Percentiles rank a stretch among this genome's conserved stretches.
Conservation (phyloP, 1,140 invertebrate genomes). For the Tetramorium simillimum region DNA sequence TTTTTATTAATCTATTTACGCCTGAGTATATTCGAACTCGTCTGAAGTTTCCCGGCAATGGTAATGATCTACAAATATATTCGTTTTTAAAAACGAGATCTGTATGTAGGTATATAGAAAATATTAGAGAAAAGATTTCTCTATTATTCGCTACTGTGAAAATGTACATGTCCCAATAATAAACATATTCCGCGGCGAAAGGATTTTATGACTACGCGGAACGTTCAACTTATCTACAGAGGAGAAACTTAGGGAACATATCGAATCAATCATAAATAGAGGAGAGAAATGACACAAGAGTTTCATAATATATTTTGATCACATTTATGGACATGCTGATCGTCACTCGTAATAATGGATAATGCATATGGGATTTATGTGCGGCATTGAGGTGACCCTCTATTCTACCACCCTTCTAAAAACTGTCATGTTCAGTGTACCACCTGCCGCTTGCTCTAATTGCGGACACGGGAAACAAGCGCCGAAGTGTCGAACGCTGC, state of each 20-base stretch:
- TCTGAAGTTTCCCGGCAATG: too few relatives aligned
- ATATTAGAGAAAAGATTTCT: too few relatives aligned
- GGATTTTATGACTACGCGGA: too few relatives aligned
- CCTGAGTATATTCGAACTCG: too few relatives aligned
- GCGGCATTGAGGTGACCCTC: constrained; percentile 75
- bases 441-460: constrained; percentile 77
- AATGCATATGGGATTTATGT: constrained; percentile 77
- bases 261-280: background rate
- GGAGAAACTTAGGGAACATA: background rate
- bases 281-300: background rate
- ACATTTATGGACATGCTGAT: background rate
- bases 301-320: background rate
- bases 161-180: too few relatives aligned
- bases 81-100: too few relatives aligned
- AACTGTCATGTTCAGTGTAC: constrained; percentile 80
- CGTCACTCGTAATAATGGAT: constrained; percentile 65
- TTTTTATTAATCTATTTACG: too few relatives aligned
- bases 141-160: too few relatives aligned
- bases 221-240: background rate
- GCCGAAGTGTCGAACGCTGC: constrained; percentile 63
- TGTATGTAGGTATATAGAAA: too few relatives aligned
- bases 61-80: too few relatives aligned
- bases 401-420: constrained; percentile 72
- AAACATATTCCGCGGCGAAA: too few relatives aligned
- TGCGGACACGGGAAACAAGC: constrained; percentile 58